Evolutionary conservation across 2,113 vertebrate genomes (phyloP).

Genomic region (Chaenocephalus aceratus): DNA sequence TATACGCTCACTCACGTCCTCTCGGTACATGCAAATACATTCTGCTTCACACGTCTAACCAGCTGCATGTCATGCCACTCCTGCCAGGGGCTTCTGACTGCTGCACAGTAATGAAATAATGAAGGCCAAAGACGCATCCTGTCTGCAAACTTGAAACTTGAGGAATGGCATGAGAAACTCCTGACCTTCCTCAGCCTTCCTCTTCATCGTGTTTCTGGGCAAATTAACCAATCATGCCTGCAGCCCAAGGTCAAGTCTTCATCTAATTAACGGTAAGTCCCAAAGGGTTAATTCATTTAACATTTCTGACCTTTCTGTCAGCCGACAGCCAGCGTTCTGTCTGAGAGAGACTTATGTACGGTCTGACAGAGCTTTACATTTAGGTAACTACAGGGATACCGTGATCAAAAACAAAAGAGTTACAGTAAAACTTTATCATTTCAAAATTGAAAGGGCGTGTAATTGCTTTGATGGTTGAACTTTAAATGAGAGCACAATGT

Average conservation of each 20-base stretch:
- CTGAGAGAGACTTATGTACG: not conserved
- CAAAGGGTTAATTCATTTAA: conserved; percentile 57
- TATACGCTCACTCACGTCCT: too few species aligned
- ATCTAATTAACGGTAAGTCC: conserved; percentile 54
- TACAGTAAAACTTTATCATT: not conserved
- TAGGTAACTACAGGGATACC: not conserved
- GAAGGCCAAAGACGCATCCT: conserved; percentile 51
- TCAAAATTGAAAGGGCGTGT: not conserved
- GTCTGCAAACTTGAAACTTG: conserved; percentile 41
- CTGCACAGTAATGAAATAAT: conserved; percentile 64
- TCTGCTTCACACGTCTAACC: conserved; percentile 2
- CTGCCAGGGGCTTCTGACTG: conserved; percentile 39
- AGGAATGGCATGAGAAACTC: conserved; percentile 69
- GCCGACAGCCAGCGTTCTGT: not conserved
- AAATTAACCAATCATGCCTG: conserved; percentile 65
- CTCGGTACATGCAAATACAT: too few species aligned
- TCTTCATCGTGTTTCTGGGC: conserved; percentile 44
- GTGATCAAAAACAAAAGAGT: too few species aligned
- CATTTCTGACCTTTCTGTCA: conserved; percentile 32
- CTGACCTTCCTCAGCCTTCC: conserved; percentile 58
- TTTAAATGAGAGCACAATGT: not conserved
- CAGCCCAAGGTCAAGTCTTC: conserved; percentile 65
- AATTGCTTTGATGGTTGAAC: not conserved
- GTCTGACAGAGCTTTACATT: not conserved
- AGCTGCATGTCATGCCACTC: conserved; percentile 33